Base-by-base conservation (phyloP, 2,797 vertebrate genomes). In the Lacerta bilineata region DNA sequence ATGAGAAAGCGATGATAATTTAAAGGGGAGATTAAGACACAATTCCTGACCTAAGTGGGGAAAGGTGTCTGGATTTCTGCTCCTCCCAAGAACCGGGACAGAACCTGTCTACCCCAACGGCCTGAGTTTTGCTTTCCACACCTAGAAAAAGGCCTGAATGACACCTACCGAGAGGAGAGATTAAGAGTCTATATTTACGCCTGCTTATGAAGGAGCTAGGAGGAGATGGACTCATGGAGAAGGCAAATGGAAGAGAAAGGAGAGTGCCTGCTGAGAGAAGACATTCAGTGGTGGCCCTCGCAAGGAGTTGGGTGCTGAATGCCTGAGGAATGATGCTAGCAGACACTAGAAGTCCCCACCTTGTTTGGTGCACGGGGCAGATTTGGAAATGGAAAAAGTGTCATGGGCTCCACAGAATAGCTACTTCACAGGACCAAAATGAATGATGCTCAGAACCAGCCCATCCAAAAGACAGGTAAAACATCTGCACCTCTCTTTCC, bases 141-240 rank as follows among this genome's bases (percentile, higher is more conserved):
- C n/a, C 72, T 36, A 2, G 13, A 76, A 27, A 50, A 74, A 23
- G 69, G 50, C 79, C 71, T 46, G 69, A 15, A 75, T 10, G 13
- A 36, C 20, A 50, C 71, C 76, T 50, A 55, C 46, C 25, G 8
- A 20, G 80, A 2, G 3, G 74, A 18, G 43, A 88, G 87, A 83
- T 77, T 83, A 77, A 29, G 15, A n/a, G 61, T 50, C 72, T 88
- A 88, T 68, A 76, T 69, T 55, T 78, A 77, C 55, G 36, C 50
- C 72, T 77, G 7, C 33, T 77, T 71, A 83, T 13, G 17, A 77
- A 64, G 43, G 41, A n/a, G 18, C 1, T 18, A 50, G 29, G 68
- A 25, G 61, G 27, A 29, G 41, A 41, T 4, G 5, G 2, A 61
- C 69, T 5, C 72, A 43, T 33, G 9, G 74, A 20, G 5, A n/a